Evolutionary conservation across 2,113 vertebrate genomes (phyloP).

Genomic region (Callipepla squamata): DNA sequence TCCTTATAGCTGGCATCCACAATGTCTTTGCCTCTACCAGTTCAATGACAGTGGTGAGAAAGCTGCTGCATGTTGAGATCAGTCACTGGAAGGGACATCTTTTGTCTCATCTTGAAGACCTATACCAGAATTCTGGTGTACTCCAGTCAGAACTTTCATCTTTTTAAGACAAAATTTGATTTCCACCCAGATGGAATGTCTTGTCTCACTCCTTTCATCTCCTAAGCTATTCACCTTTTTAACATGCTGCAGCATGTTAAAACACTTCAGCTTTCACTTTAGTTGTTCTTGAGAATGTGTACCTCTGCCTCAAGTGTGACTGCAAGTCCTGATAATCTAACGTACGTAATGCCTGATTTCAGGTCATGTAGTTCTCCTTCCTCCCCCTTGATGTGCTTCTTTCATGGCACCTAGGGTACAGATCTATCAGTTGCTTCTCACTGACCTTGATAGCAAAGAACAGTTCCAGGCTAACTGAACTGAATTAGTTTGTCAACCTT

Average conservation of each 20-base stretch:
- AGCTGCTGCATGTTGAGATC: background rate
- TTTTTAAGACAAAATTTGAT: background rate
- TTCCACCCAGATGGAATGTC: background rate
- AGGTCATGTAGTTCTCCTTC: background rate
- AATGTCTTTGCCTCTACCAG: background rate
- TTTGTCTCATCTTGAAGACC: background rate
- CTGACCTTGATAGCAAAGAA: background rate
- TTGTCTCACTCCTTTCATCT: background rate
- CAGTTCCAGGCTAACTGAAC: background rate
- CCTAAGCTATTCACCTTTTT: background rate
- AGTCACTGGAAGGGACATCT: background rate
- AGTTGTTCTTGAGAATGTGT: fast-evolving
- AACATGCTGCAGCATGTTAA: background rate
- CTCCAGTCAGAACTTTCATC: fast-evolving
- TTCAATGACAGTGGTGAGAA: background rate
- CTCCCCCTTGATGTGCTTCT: background rate
- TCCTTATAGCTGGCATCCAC: background rate
- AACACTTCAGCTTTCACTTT: background rate
- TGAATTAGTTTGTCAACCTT: background rate
- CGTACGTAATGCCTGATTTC: background rate
- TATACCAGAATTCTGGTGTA: background rate
- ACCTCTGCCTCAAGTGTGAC: background rate
- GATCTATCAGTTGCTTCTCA: background rate
- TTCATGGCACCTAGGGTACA: background rate
- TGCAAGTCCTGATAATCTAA: background rate